Evolutionary conservation across 2,888 invertebrate species (phyloP), one percentile per base, ranked within the genome.

Genomic region (Orthosia gothica): DNA sequence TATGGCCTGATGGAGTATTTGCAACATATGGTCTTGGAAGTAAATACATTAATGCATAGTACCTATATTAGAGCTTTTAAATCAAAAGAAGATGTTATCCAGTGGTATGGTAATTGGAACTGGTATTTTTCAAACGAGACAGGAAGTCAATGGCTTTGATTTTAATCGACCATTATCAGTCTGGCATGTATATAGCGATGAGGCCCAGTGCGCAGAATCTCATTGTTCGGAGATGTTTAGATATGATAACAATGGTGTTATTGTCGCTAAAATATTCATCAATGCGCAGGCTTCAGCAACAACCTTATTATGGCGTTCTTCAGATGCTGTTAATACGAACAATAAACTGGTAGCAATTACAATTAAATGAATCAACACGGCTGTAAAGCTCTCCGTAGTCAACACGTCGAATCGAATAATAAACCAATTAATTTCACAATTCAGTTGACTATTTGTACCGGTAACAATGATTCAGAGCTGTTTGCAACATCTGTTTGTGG

Each of bases 401-500:
- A 59, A 26, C 61, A 23, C 62, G 12, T 52, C 65, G 16, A 45
- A n/a, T 66, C 74, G 49, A 50, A 84, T 74, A 82, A 77, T 83
- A 83, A 82, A 83, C 76, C 47, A 69, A 65, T 65, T 57, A 64
- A 64, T 71, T 70, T 49, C 49, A 57, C 57, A 74, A 73, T 52
- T 71, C 69, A 70, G 52, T 70, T 70, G 67, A 79, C 74, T 74
- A 85, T 80, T 71, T 81, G 65, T 71, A 70, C 45, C 13, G 59
- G 49, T 59, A 70, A 67, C 67, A 83, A 73, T 84, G 84, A 84
- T 76, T 85, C 83, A 86, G 70, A 72, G 62, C 66, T 61, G 65
- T 74, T 74, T 74, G 77, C 81, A 20, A 77, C 64, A 76, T 74
- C 65, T 67, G 63, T 77, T 77, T 57, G 74, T 72, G 76, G 85